Conservation (phyloP, 2,113 vertebrate species). For the Poecilia latipinna region DNA sequence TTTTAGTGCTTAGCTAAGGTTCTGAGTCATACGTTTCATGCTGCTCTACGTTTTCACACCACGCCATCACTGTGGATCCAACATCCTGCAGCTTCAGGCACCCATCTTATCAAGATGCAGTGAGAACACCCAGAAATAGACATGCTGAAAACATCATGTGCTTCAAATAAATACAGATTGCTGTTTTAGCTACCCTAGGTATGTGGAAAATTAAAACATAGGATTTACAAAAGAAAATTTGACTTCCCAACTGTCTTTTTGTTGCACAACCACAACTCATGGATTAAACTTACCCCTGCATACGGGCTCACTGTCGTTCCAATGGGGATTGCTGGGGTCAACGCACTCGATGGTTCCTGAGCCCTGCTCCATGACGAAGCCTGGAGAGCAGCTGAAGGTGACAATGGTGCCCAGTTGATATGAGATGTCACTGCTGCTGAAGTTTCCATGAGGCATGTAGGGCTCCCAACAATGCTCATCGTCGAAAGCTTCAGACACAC, state of each 20-base stretch:
- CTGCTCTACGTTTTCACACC: conserved; percentile 40
- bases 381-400: conserved; percentile 87
- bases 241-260: background rate
- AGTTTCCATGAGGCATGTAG: conserved; percentile 90
- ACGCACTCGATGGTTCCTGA: conserved; percentile 89
- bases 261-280: background rate
- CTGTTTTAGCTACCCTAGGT: background rate
- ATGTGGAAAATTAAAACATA: too few relatives aligned
- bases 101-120: background rate
- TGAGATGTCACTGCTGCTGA: conserved; percentile 88
- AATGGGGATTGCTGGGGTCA: conserved; percentile 88
- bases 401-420: conserved; percentile 87
- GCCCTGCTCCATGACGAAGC: conserved; percentile 90
- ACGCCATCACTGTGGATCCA: conserved; percentile 20
- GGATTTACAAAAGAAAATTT: too few relatives aligned
- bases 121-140: conserved; percentile 17
- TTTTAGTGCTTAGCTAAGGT: conserved; percentile 12
- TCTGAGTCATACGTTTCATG: conserved; percentile 8
- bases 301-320: conserved; percentile 92
- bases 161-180: background rate
- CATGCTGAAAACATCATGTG: background rate
- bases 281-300: conserved; percentile 82
- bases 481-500: conserved; percentile 82
- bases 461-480: conserved; percentile 92
- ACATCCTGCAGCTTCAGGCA: conserved; percentile 18